A percentile compares a stretch with the other conserved stretches of the same genome.
These are phyloP conservation scores for Galerucella calmariensis DNA, from an alignment of 2,888 invertebrate genomes.

Conservation along the genomic window DNA sequence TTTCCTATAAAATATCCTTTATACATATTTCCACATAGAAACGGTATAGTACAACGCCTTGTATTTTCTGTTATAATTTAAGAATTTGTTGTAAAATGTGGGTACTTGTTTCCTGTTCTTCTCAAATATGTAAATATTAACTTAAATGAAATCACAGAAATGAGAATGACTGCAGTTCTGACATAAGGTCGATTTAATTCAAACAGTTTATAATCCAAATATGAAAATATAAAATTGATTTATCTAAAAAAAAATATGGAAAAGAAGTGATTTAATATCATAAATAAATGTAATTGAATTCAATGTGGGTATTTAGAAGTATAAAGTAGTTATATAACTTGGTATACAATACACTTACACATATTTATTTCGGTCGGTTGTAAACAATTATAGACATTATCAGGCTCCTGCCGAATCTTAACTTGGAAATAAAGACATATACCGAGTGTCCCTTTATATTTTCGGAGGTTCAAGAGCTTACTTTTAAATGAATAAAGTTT, in stretches of 20 bases:
- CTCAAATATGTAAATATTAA: conserved; percentile 18
- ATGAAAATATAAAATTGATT: conserved; percentile 7
- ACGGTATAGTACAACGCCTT: conserved; percentile 7
- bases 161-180: neutral
- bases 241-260: neutral
- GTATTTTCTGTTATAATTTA: conserved; percentile 2
- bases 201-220: neutral
- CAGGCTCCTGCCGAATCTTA: too few relatives aligned
- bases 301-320: too few relatives aligned
- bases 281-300: too few relatives aligned
- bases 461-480: too few relatives aligned
- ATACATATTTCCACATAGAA: conserved; percentile 3
- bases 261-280: too few relatives aligned
- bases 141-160: conserved; percentile 2
- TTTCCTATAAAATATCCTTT: conserved; percentile 10
- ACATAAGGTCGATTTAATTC: neutral
- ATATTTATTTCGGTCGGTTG: too few relatives aligned
- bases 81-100: conserved; percentile 15
- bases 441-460: too few relatives aligned
- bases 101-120: conserved; percentile 13
- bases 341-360: too few relatives aligned
- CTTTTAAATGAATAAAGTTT: too few relatives aligned
- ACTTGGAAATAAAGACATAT: too few relatives aligned
- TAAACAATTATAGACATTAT: too few relatives aligned
- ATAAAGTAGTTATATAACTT: too few relatives aligned